Evolutionary conservation across 1,140 invertebrate species (phyloP).

Genomic region (Palaemon carinicauda): DNA sequence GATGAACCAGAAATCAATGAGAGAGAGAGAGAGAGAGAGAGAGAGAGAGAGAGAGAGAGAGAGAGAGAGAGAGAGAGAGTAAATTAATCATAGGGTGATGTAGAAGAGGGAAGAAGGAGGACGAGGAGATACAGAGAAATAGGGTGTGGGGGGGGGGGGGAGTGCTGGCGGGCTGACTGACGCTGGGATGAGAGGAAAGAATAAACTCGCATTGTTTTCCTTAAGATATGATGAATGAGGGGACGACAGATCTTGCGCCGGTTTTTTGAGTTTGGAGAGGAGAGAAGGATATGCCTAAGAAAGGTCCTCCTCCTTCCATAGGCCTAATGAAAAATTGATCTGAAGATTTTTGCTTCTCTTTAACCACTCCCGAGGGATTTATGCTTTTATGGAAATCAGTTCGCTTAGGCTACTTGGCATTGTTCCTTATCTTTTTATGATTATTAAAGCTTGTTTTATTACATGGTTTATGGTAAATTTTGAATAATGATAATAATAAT

Average conservation of each 20-base stretch:
- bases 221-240: neutral
- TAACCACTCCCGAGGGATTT: too few species aligned
- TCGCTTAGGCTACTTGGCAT: too few species aligned
- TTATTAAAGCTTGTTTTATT: too few species aligned
- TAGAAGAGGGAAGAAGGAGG: neutral
- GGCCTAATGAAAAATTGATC: too few species aligned
- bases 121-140: neutral
- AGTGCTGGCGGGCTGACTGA: neutral
- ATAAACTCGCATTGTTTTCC: neutral
- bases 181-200: neutral
- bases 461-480: too few species aligned
- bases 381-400: too few species aligned
- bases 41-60: neutral
- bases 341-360: too few species aligned
- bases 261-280: neutral
- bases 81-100: too few species aligned
- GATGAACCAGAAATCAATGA: too few species aligned
- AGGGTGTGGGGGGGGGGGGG: neutral
- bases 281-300: neutral
- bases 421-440: too few species aligned
- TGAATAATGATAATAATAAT: too few species aligned
- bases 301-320: neutral
- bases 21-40: constrained; percentile 5
- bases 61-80: constrained; percentile 3
- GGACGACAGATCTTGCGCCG: neutral